These are phyloP conservation scores for Trissolcus brochymenae DNA, from an alignment of 2,888 invertebrate species.

Conservation along the genomic window DNA sequence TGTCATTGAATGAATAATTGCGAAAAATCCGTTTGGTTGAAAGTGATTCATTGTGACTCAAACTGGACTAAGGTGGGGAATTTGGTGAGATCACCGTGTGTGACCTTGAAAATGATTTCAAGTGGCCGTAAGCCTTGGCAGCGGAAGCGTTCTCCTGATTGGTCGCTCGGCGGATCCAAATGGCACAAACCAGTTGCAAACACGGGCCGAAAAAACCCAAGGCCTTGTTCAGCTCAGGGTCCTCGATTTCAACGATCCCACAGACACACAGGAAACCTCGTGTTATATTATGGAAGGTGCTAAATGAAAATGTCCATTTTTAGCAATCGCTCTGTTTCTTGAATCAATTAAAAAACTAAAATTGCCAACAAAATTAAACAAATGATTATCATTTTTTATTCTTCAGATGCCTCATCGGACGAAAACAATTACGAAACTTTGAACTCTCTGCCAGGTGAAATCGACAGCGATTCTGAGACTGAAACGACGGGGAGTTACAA, in stretches of 20 bases:
- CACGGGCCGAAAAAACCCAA: slow-evolving; percentile 72
- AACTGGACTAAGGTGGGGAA: slow-evolving; percentile 24
- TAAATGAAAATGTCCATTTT: slow-evolving; percentile 7
- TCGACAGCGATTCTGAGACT: slow-evolving; percentile 65
- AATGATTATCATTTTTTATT: not conserved
- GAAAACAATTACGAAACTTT: slow-evolving; percentile 73
- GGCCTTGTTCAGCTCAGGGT: slow-evolving; percentile 72
- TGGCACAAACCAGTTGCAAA: slow-evolving; percentile 33
- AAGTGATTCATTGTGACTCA: slow-evolving; percentile 26
- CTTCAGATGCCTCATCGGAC: slow-evolving; percentile 66
- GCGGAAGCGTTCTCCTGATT: slow-evolving; percentile 71
- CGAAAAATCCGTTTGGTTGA: slow-evolving; percentile 17
- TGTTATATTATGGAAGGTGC: slow-evolving; percentile 74
- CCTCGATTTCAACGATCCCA: slow-evolving; percentile 66
- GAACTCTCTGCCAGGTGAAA: slow-evolving; percentile 64
- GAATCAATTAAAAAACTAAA: not conserved
- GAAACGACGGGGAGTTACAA: slow-evolving; percentile 47
- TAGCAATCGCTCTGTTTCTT: not conserved
- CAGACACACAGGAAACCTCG: slow-evolving; percentile 72
- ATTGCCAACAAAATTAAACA: not conserved
- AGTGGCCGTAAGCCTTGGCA: slow-evolving; percentile 75
- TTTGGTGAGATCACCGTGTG: slow-evolving; percentile 56
- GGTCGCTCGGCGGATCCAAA: slow-evolving; percentile 51
- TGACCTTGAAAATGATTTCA: slow-evolving; percentile 71
- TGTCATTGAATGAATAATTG: not conserved